A percentile compares a stretch with the other conserved stretches of the same genome.
phyloP scores from a whole-genome alignment of 2,888 invertebrate species.

The Neoscelio sp. region DNA sequence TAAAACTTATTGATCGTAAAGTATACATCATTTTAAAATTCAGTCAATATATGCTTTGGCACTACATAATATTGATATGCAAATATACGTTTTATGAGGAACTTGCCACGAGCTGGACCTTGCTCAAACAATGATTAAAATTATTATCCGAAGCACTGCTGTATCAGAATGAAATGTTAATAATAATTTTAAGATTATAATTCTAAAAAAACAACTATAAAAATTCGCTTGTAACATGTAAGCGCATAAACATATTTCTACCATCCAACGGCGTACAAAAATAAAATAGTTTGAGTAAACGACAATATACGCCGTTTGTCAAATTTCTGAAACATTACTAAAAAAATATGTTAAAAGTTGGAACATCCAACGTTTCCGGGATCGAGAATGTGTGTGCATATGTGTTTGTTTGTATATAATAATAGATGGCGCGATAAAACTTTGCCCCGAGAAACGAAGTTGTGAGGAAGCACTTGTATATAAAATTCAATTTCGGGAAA shows the following conservation, averaged over 20 bases:
- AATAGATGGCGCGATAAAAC: conserved; percentile 33
- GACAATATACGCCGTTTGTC: conserved; percentile 15
- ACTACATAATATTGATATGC: conserved; percentile 20
- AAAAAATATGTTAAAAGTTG: conserved; percentile 16
- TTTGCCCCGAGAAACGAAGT: conserved; percentile 27
- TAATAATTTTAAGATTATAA: no score
- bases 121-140: conserved; percentile 17
- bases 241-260: no score
- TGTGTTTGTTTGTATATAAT: background rate
- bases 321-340: conserved; percentile 25
- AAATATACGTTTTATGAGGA: conserved; percentile 17
- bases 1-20: conserved; percentile 6
- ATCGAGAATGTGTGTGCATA: background rate
- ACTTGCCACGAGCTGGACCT: conserved; percentile 20
- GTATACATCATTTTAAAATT: conserved; percentile 6
- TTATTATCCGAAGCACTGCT: conserved; percentile 11
- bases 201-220: no score
- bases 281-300: background rate
- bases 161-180: conserved; percentile 19
- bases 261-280: no score
- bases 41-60: conserved; percentile 2
- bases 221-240: no score
- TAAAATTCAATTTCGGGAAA: conserved; percentile 32
- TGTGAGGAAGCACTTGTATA: conserved; percentile 17
- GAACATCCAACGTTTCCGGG: background rate